A percentile compares a stretch with the other conserved stretches of the same genome.
These are phyloP conservation scores for Tilapia sparmanii DNA, from an alignment of 2,113 vertebrate genomes.

Conservation along the genomic window DNA sequence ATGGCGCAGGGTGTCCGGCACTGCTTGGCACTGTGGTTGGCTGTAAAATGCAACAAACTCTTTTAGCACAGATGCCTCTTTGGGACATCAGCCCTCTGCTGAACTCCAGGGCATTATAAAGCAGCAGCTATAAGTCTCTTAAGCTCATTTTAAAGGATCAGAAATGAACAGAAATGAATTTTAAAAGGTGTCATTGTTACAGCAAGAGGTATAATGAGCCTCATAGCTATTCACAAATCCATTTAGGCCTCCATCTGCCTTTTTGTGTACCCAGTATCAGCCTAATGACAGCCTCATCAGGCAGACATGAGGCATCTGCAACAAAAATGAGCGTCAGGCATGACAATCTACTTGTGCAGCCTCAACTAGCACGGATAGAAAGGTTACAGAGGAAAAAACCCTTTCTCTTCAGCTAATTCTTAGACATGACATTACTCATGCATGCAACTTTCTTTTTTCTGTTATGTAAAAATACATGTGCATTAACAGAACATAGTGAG, in stretches of 20 bases:
- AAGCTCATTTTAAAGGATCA: neutral
- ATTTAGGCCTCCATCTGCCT: neutral
- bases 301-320: neutral
- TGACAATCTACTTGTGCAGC: neutral
- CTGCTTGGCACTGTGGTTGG: slow-evolving; percentile 96
- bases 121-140: neutral
- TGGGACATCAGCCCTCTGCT: neutral
- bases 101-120: neutral
- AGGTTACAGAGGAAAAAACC: neutral
- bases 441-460: neutral
- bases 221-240: neutral
- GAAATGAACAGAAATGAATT: neutral
- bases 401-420: neutral
- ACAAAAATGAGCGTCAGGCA: neutral
- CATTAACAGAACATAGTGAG: neutral
- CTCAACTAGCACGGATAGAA: neutral
- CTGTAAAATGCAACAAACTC: slow-evolving; percentile 48
- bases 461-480: neutral
- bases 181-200: neutral
- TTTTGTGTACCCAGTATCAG: neutral
- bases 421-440: neutral
- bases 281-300: neutral
- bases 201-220: neutral
- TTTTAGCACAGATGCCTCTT: neutral
- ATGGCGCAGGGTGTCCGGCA: slow-evolving; percentile 90